Evolutionary conservation across 2,888 invertebrate species (phyloP), one percentile per base, ranked within the genome.

Genomic region (Dioctria linearis): DNA sequence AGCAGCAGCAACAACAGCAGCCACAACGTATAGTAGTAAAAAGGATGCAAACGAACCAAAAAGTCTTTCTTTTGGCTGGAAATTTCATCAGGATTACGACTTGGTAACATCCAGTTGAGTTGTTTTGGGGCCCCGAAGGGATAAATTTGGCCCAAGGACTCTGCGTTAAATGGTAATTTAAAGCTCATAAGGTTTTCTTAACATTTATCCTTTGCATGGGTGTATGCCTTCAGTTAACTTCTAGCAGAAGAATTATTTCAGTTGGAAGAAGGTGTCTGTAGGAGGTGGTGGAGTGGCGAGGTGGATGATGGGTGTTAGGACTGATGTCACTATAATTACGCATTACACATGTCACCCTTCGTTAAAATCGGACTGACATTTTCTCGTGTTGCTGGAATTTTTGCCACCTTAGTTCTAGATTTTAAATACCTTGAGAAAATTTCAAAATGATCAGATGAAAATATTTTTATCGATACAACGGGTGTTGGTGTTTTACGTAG

Each of bases 31-130:
- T 39, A 51, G 39, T 51, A n/a, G 25, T 25, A 40, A 49, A 9
- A 49, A 51, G 69, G 69, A 69, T 69, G 69, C 69, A 69, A 69
- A 69, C 37, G 69, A 40, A 65, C 65, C 65, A 69, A 69, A 69
- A 69, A 69, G 51, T 69, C 69, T n/a, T 69, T 25, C 25, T 49
- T 49, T 69, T 5, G 25, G 8, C 63, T n/a, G 9, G 54, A 69
- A 69, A 51, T 49, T 69, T 69, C 69, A 69, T 25, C 51, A 69
- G 25, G 49, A 69, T 69, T 51, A 69, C 69, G 51, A 39, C 39
- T 51, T 69, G 69, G 69, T 54, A 69, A 51, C 69, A 69, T 69
- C 11, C 37, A 69, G 51, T 69, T 46, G 51, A 69, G 51, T 69
- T 69, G 51, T 69, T 69, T 69, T n/a, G 51, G 25, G 25, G 51